A percentile compares a stretch with the other conserved stretches of the same genome.
These are phyloP conservation scores for Patagioenas fasciata DNA, from an alignment of 2,113 vertebrate species.

Conservation along the genomic window DNA sequence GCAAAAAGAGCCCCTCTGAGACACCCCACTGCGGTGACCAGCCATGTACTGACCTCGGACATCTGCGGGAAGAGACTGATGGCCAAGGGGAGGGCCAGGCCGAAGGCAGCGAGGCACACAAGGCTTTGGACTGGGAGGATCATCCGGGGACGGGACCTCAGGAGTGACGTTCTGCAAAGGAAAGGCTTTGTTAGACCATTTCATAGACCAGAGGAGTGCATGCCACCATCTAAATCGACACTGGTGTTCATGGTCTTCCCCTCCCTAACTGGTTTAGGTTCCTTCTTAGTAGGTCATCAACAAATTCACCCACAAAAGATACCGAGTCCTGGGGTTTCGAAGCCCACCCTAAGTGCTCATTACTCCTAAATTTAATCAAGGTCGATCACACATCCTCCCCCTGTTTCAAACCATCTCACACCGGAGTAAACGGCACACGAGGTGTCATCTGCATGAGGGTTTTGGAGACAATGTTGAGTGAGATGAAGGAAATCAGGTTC, in stretches of 20 bases:
- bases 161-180: constrained; percentile 80
- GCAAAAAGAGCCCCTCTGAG: background rate
- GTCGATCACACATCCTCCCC: background rate
- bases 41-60: constrained; percentile 83
- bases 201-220: background rate
- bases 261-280: background rate
- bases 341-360: background rate
- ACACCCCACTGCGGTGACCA: background rate
- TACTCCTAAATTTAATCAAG: background rate
- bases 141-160: constrained; percentile 80
- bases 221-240: rapidly evolving
- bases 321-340: background rate
- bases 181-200: background rate
- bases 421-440: rapidly evolving
- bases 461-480: background rate
- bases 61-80: constrained; percentile 97
- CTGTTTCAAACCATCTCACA: background rate
- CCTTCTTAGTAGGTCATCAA: background rate
- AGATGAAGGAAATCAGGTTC: background rate
- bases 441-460: background rate
- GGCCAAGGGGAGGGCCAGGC: constrained; percentile 91
- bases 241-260: background rate
- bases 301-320: background rate
- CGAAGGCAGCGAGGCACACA: constrained; percentile 90
- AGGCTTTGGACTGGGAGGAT: constrained; percentile 88